A percentile compares a stretch with the other conserved stretches of the same genome.
Conservation (phyloP, 2,113 vertebrate species). For the Todiramphus saurophagus region DNA sequence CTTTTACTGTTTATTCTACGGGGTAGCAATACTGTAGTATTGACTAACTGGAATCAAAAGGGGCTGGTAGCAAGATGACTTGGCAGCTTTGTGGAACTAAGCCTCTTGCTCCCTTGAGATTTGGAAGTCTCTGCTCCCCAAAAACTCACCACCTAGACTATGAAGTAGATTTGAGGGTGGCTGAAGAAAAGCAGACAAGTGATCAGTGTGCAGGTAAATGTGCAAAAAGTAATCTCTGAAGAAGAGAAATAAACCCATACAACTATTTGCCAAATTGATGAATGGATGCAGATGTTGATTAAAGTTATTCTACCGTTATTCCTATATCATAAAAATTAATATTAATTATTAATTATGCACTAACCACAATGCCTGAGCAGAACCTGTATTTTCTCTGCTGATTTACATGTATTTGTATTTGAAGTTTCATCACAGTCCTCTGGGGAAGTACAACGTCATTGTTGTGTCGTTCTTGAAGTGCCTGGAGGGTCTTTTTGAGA, state of each 20-base stretch:
- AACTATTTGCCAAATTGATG: not conserved
- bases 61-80: not conserved
- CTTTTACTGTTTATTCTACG: not conserved
- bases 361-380: not conserved
- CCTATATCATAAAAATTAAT: not conserved
- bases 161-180: not conserved
- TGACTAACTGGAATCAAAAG: not conserved
- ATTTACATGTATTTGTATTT: constrained; percentile 17
- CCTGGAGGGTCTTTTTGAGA: not conserved
- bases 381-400: not conserved
- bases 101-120: not conserved
- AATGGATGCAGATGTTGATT: not conserved
- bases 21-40: not conserved
- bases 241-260: not conserved
- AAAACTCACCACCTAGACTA: not conserved
- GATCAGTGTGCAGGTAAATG: not conserved
- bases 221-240: not conserved
- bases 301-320: not conserved
- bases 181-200: not conserved
- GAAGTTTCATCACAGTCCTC: not conserved
- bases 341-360: not conserved
- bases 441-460: not conserved
- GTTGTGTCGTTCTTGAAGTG: not conserved
- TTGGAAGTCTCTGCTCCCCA: not conserved
- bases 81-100: not conserved